These are phyloP conservation scores for Butastur rufipennis DNA, from an alignment of 2,113 vertebrate genomes.

Conservation along the genomic window DNA sequence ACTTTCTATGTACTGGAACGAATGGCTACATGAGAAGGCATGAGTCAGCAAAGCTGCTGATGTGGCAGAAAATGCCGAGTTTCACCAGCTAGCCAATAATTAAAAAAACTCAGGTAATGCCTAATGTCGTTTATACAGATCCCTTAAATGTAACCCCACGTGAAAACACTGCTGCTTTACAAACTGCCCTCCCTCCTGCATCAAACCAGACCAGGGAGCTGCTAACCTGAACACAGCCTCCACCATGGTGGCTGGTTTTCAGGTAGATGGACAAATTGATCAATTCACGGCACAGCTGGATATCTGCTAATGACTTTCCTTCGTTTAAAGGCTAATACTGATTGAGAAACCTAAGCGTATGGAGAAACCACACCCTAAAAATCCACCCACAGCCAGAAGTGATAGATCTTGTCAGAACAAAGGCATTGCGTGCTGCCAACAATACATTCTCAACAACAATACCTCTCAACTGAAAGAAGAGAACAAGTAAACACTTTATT, in stretches of 20 bases:
- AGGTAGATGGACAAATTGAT: neutral
- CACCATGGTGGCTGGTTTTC: fast-evolving
- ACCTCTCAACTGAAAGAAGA: constrained; percentile 8
- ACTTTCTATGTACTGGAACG: neutral
- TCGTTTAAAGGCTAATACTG: neutral
- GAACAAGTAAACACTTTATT: constrained; percentile 50
- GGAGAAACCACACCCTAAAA: neutral
- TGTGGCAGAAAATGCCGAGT: neutral
- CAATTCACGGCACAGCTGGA: neutral
- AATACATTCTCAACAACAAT: neutral
- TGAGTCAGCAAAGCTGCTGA: neutral
- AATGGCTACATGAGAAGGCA: neutral
- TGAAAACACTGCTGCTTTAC: neutral
- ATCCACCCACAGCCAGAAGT: neutral
- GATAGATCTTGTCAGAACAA: neutral
- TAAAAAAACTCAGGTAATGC: neutral
- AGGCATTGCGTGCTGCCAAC: constrained; percentile 14
- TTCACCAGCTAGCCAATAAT: neutral
- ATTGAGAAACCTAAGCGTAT: neutral
- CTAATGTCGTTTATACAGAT: neutral
- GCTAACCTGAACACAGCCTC: neutral
- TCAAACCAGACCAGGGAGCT: fast-evolving
- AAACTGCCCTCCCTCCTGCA: neutral
- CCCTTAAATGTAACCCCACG: neutral
- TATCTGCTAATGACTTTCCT: neutral